phyloP scores from a whole-genome alignment of 2,888 invertebrate species.

The Drosophila antonietae region DNA sequence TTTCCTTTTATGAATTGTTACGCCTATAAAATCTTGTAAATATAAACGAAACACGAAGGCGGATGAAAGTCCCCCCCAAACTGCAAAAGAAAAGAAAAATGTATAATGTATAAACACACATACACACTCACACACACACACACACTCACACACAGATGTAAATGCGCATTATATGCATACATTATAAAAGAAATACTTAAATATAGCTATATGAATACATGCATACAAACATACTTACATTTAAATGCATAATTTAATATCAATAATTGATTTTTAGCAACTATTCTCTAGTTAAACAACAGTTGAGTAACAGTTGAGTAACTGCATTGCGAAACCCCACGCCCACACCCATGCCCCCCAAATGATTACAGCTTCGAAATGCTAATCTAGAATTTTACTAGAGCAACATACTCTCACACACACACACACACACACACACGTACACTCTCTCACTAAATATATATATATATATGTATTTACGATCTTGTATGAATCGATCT shows the following conservation, averaged over 20 bases:
- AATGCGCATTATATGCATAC: constrained; percentile 42
- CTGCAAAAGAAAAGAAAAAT: constrained; percentile 16
- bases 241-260: constrained; percentile 66
- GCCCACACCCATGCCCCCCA: constrained; percentile 5
- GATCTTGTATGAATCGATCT: constrained; percentile 79
- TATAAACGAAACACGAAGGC: constrained; percentile 73
- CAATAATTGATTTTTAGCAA: constrained; percentile 69
- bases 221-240: constrained; percentile 51
- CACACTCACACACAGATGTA: background rate
- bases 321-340: constrained; percentile 21
- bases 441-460: constrained; percentile 26
- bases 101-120: background rate
- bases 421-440: constrained; percentile 17
- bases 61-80: constrained; percentile 83
- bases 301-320: constrained; percentile 32
- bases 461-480: constrained; percentile 67
- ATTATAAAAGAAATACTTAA: constrained; percentile 13
- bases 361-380: constrained; percentile 67
- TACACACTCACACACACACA: background rate
- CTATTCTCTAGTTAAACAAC: constrained; percentile 59
- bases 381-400: constrained; percentile 76
- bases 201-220: constrained; percentile 36
- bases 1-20: constrained; percentile 46
- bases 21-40: constrained; percentile 49
- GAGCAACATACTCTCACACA: constrained; percentile 39